Evolutionary conservation across 2,797 vertebrate species (phyloP), one percentile per base, ranked within the genome.

Genomic region (Rhabdomys pumilio): DNA sequence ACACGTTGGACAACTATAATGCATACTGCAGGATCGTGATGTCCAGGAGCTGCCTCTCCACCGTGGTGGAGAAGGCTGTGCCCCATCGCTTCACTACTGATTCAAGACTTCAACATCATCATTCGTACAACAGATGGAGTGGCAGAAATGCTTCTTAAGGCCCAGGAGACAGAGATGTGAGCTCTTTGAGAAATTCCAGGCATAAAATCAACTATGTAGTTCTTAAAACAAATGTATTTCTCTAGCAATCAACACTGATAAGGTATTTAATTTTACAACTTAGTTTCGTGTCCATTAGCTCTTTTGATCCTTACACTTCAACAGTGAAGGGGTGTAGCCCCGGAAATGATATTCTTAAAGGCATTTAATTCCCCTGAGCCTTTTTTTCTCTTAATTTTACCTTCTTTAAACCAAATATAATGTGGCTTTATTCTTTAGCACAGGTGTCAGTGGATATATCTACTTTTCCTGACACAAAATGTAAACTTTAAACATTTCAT

Each of bases 221-320:
- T 94, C 7, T 82, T 47, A 31, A 92, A 92, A 90, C 34, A 75
- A 77, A 31, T 13, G 80, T 87, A 19, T 73, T 81, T 89, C 61
- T 79, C 59, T 69, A 90, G 41, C 13, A 50, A 79, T 89, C 72
- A 53, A 92, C 63, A 57, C 7, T 72, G 19, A 20, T 59, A 81
- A 82, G 29, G 29, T 61, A 79, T n/a, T 91, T 86, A 19, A n/a
- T 89, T 93, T 91, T 89, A 73, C 2, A 81, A 38, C n/a, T 29
- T 8, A 84, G 19, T 84, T 96, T 93, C 59, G 94, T 89, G 41
- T 91, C 61, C 53, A 84, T 72, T 76, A 90, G 82, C 47, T 65
- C 50, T 95, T 92, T 91, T 84, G 61, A 63, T 80, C 65, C 41
- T 81, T 94, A 50, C 79, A 85, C 29, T 81, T 31, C 57, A 19